Percentiles rank a stretch among this genome's conserved stretches.
phyloP scores from a whole-genome alignment of 2,797 vertebrate species.

The Lithobates sylvaticus region DNA sequence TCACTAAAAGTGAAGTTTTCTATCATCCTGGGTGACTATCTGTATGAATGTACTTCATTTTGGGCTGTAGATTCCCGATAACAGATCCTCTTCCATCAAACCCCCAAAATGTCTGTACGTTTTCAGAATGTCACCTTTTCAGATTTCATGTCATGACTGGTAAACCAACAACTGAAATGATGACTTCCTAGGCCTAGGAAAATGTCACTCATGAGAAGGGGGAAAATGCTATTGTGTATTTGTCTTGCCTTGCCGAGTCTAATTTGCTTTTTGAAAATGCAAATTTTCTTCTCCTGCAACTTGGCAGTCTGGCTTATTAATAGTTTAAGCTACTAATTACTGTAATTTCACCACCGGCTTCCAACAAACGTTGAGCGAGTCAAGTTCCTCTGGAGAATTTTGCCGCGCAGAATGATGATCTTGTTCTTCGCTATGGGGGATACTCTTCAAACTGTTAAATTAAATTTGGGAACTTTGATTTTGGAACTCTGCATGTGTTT shows the following conservation, averaged over 20 bases:
- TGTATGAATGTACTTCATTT: no score
- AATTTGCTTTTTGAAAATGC: slow-evolving; percentile 60
- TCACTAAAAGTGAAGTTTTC: background rate
- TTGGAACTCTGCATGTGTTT: slow-evolving; percentile 47
- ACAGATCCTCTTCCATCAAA: background rate
- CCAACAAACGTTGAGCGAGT: slow-evolving; percentile 58
- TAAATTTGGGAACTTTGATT: slow-evolving; percentile 62
- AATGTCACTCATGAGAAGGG: slow-evolving; percentile 44
- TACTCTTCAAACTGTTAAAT: slow-evolving; percentile 61
- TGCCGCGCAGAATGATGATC: slow-evolving; percentile 57
- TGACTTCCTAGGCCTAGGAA: slow-evolving; percentile 6
- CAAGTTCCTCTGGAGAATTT: slow-evolving; percentile 60
- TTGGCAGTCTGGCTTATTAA: slow-evolving; percentile 61
- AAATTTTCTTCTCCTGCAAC: slow-evolving; percentile 57
- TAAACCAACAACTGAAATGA: slow-evolving; percentile 6
- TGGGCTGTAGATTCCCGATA: background rate
- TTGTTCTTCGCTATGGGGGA: slow-evolving; percentile 55
- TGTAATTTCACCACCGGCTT: slow-evolving; percentile 57
- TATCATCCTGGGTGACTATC: background rate
- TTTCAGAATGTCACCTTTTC: background rate
- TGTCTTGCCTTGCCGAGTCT: slow-evolving; percentile 36
- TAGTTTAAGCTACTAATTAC: slow-evolving; percentile 63
- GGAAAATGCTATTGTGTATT: slow-evolving; percentile 43
- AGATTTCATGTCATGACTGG: background rate
- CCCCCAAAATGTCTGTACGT: background rate